Base-by-base conservation (phyloP, 2,888 invertebrate species). In the Melipona bicolor region DNA sequence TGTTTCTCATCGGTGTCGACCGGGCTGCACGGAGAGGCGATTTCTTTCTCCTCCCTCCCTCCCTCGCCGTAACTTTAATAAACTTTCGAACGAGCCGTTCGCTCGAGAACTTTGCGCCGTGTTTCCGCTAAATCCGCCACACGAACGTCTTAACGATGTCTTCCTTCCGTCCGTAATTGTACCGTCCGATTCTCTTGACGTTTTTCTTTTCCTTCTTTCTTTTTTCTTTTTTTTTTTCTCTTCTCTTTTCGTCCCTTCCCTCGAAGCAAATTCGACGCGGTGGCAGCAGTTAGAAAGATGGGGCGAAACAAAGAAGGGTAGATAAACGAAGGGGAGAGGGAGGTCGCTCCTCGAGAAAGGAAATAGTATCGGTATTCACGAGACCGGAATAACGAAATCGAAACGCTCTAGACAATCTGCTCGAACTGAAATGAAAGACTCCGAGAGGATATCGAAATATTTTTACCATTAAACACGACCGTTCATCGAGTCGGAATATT, bases 401-500 rank as follows among this genome's bases (percentile, higher is more conserved):
- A 52, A 49, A n/a, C 19, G 65, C n/a, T 73, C 64, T 54, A 21
- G 61, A 70, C 24, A 21, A n/a, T 49, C 11, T 6, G 19, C 19
- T 50, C 11, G 32, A 11, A 24, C 54, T 62, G 56, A 13, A 67
- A 36, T 1, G 59, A 5, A 36, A 1, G 27, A 27, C 70, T 61
- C 75, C 32, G 61, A 49, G 73, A 71, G 81, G 73, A 73, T 36
- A 71, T 61, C 62, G 81, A 73, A 81, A 84, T 80, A 79, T 76
- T 85, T 85, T 87, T 83, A 85, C 79, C 78, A 62, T 65, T 43
- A 43, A 43, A 43, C 9, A 9, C 2, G 36, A 77, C 64, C 85
- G 81, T 88, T 85, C 87, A 65, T 88, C 85, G 85, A 83, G 43
- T 54, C 9, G 61, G 61, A 61, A 79, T 89, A 4, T 32, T 84